Evolutionary conservation across 1,140 invertebrate genomes (phyloP), one percentile per base, ranked within the genome.

Genomic region (Listronotus bonariensis): DNA sequence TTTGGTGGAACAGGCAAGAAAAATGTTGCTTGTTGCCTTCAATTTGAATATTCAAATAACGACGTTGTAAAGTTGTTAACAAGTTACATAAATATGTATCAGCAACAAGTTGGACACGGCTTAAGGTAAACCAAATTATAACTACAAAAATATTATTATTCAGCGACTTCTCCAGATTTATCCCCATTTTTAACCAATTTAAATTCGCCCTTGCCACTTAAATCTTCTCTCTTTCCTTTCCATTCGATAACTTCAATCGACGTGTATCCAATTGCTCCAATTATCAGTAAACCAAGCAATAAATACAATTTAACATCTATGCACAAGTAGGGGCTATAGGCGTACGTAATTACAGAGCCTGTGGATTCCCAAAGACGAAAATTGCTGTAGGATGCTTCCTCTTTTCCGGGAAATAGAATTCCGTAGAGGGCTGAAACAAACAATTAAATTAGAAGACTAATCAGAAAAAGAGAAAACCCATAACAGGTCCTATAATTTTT

Each of bases 361-460:
- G 92, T 86, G 8, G 92, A 89, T 77, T 97, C 94, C 90, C 95
- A 94, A 36, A 97, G 80, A 11, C 94, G 86, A 78, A 96, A 97
- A 77, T 95, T 96, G 62, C 93, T 93, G 77, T 95, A 97, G 0
- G 93, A 93, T 2, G 95, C 90, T 76, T 97, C 95, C 76, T 95
- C 88, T 65, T 89, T 86, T 15, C 91, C 89, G 0, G 90, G 88
- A 74, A 96, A 96, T 11, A 96, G 81, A 40, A 95, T 90, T 10
- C 95, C 92, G 72, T 92, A 90, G n/a, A 95, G 84, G 53, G 92
- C 93, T 95, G 78, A 48, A 84, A 82, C 20, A 26, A 26, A 26
- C 5, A 26, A 26, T 26, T 26, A 26, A 5, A 26, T 26, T 26
- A 26, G 20, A 26, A 26, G 5, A 26, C 20, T 26, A 26, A 5